Conservation (phyloP, 2,797 vertebrate species). For the Naso thynnoides region DNA sequence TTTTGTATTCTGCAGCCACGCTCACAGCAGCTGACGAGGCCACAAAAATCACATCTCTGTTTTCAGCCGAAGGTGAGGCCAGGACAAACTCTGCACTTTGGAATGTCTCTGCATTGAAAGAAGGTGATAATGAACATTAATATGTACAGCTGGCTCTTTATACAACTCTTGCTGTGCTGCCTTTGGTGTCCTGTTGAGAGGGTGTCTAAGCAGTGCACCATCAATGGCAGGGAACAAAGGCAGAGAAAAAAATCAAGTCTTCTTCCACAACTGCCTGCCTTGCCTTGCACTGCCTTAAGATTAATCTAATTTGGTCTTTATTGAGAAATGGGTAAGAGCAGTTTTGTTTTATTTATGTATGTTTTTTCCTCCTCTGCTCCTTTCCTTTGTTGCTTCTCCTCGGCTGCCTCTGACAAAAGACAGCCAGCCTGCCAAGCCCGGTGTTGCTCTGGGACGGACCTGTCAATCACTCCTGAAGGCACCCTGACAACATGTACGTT, state of each 20-base stretch:
- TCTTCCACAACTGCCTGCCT: constrained; percentile 72
- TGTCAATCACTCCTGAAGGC: constrained; percentile 90
- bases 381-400: constrained; percentile 87
- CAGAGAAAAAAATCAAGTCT: constrained; percentile 76
- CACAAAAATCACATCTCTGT: constrained; percentile 45
- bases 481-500: constrained; percentile 89
- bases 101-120: constrained; percentile 60
- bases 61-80: constrained; percentile 63
- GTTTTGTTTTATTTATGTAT: constrained; percentile 90
- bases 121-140: constrained; percentile 77
- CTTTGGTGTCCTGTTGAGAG: constrained; percentile 78
- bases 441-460: constrained; percentile 88
- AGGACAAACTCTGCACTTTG: constrained; percentile 61
- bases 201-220: constrained; percentile 66
- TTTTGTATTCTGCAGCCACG: constrained; percentile 18
- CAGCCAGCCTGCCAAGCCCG: constrained; percentile 87
- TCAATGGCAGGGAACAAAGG: constrained; percentile 77
- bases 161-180: constrained; percentile 68
- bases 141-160: constrained; percentile 71
- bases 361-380: constrained; percentile 82
- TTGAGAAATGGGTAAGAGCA: constrained; percentile 86
- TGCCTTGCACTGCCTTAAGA: constrained; percentile 76
- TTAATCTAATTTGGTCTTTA: constrained; percentile 88
- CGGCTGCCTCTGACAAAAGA: constrained; percentile 89
- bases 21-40: constrained; percentile 42